phyloP scores from a whole-genome alignment of 2,888 invertebrate genomes.

The Andrena flavipes region DNA sequence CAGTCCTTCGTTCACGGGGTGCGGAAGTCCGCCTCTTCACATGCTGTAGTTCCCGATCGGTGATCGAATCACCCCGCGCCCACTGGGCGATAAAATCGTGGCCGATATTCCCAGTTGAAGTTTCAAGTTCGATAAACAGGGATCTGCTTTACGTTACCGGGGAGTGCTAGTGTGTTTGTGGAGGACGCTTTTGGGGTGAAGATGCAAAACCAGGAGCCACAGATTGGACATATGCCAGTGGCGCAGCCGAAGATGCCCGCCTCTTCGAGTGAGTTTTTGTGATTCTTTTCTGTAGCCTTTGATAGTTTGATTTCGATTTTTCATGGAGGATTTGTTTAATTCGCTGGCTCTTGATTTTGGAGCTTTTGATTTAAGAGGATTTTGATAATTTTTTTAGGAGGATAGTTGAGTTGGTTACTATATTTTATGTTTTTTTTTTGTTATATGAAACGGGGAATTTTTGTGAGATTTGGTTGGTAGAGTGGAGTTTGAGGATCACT shows the following conservation, averaged over 20 bases:
- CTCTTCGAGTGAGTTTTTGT: conserved; percentile 79
- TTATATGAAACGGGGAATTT: too few relatives aligned
- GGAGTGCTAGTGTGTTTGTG: conserved; percentile 30
- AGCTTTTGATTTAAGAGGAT: background rate
- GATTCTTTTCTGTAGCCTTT: background rate
- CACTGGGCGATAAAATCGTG: background rate
- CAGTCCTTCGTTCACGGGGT: background rate
- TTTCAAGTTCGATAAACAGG: background rate
- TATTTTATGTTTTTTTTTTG: too few relatives aligned
- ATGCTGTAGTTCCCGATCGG: conserved; percentile 7
- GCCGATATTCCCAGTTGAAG: conserved; percentile 1
- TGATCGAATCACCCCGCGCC: background rate
- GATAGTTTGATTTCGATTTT: background rate
- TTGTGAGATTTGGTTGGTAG: too few relatives aligned
- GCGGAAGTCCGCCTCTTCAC: conserved; percentile 2
- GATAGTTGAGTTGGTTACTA: background rate
- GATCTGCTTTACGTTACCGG: background rate
- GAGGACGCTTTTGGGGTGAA: conserved; percentile 33
- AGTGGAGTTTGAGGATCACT: background rate
- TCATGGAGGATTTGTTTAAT: too few relatives aligned
- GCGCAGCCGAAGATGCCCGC: conserved; percentile 79
- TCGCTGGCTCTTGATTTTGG: too few relatives aligned
- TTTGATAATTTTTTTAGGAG: background rate
- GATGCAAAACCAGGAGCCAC: conserved; percentile 77
- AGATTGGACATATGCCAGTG: conserved; percentile 74